Conservation (phyloP, 2,888 invertebrate species). For the Machimus rusticus region DNA sequence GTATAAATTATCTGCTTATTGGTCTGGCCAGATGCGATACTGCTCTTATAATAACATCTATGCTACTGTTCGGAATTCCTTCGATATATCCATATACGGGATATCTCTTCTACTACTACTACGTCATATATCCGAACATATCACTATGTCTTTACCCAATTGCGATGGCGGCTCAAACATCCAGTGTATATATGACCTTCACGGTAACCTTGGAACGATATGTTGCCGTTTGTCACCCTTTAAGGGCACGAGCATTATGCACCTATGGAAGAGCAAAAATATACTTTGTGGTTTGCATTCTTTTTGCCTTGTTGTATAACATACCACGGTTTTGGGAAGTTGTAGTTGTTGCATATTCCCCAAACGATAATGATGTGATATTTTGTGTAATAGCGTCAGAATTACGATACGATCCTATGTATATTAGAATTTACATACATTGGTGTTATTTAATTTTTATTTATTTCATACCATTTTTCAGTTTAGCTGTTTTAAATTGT, state of each 20-base stretch:
- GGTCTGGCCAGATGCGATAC: constrained; percentile 95
- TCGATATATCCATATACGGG: constrained; percentile 86
- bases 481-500: constrained; percentile 87
- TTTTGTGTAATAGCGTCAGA: constrained; percentile 76
- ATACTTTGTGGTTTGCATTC: constrained; percentile 82
- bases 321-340: constrained; percentile 82
- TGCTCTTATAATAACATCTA: constrained; percentile 84
- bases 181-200: constrained; percentile 89
- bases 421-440: constrained; percentile 88
- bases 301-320: constrained; percentile 86
- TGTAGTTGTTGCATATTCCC: constrained; percentile 61
- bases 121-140: constrained; percentile 80
- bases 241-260: constrained; percentile 87
- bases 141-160: constrained; percentile 83
- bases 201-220: constrained; percentile 93
- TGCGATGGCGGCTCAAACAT: constrained; percentile 88
- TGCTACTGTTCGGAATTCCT: constrained; percentile 85
- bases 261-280: constrained; percentile 86
- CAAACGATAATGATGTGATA: constrained; percentile 67
- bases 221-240: constrained; percentile 91
- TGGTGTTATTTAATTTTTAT: constrained; percentile 95
- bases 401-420: constrained; percentile 74
- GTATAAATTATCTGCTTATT: constrained; percentile 92
- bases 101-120: constrained; percentile 78
- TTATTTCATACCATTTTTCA: constrained; percentile 90